Base-by-base conservation (phyloP, 2,797 vertebrate species). In the Rousettus madagascariensis region DNA sequence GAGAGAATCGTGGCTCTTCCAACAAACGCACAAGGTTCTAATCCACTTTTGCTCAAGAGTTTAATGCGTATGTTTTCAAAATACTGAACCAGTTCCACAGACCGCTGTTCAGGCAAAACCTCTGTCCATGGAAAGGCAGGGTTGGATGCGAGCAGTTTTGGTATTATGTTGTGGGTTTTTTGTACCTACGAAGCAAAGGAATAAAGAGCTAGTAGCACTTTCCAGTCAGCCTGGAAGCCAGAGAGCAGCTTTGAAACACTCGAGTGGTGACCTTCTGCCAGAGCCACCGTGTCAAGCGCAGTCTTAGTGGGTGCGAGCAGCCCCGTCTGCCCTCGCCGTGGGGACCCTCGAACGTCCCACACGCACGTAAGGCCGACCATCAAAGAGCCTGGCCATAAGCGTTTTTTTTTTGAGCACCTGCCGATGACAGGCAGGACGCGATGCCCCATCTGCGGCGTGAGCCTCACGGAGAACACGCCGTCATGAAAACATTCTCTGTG, bases 131-230 rank as follows among this genome's bases (percentile, higher is more conserved):
- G 57, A 90, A 92, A 96, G 22, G 16, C 65, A 84, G 6, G 30
- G 6, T 15, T 94, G 13, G 69, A 80, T 86, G 68, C 41, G 26
- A n/a, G 33, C 30, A 91, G 15, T 49, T 69, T 72, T 8, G 26
- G 17, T 12, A 38, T 66, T 77, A 63, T 66, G 26, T 68, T 75
- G 2, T 66, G 38, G 78, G 24, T 87, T 74, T 46, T 90, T 61
- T 78, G 51, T 53, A 87, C 22, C 41, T 89, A 61, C 49, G 95
- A 95, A 96, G 93, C 51, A 90, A 91, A 92, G 36, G 17, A 88
- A 36, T 43, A 83, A 74, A 61, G 65, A 92, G 69, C 22, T 46
- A 24, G 49, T 13, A 10, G 51, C 75, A 19, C 26, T 68, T 75
- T 46, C n/a, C 19, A 36, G 36, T 86, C 28, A n/a, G 13, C 85